phyloP scores from a whole-genome alignment of 2,888 invertebrate species.

The Thelaira solivaga region DNA sequence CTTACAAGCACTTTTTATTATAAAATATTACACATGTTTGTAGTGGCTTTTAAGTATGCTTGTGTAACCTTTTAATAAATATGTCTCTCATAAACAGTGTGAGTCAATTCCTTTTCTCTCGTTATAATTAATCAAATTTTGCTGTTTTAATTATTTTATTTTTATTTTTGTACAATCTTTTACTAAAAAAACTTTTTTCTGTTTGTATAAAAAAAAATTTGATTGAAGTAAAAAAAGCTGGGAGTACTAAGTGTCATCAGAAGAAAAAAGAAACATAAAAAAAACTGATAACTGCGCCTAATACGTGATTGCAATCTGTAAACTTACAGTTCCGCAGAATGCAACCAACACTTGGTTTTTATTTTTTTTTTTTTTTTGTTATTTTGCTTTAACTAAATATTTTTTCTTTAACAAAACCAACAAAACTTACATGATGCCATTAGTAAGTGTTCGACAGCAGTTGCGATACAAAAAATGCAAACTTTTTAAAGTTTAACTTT shows the following conservation, averaged over 20 bases:
- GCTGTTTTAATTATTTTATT: too few species aligned
- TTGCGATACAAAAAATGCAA: constrained; percentile 29
- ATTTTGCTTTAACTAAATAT: not conserved
- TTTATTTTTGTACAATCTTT: too few species aligned
- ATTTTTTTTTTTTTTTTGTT: constrained; percentile 12
- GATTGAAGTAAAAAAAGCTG: constrained; percentile 28
- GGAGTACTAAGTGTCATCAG: constrained; percentile 3
- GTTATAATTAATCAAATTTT: too few species aligned
- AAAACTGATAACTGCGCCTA: constrained; percentile 61
- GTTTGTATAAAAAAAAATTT: constrained; percentile 35
- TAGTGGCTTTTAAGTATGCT: too few species aligned
- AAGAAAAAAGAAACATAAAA: not conserved
- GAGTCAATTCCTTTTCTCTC: too few species aligned
- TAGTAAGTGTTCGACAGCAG: constrained; percentile 18
- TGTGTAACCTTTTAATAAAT: too few species aligned
- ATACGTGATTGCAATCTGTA: constrained; percentile 59
- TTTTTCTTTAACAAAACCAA: constrained; percentile 25
- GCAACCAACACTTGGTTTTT: constrained; percentile 32
- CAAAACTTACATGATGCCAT: constrained; percentile 29
- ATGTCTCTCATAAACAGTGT: too few species aligned
- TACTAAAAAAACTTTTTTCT: too few species aligned
- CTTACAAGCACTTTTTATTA: too few species aligned
- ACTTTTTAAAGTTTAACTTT: constrained; percentile 37
- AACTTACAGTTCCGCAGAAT: constrained; percentile 52
- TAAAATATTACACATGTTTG: too few species aligned